These are phyloP conservation scores for Lasioglossum malachurum DNA, from an alignment of 2,888 invertebrate species.

Conservation along the genomic window DNA sequence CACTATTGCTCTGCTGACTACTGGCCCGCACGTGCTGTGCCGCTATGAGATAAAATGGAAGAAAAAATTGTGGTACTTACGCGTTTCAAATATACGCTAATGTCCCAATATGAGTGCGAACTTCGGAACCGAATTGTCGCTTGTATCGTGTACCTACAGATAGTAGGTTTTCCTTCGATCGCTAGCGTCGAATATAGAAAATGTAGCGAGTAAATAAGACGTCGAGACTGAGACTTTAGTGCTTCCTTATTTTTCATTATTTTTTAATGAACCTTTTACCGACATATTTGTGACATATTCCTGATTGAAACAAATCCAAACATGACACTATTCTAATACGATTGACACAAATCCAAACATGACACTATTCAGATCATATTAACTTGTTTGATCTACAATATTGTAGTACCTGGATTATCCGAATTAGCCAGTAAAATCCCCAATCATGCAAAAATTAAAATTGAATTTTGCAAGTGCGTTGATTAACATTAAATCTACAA, in stretches of 20 bases:
- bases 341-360: too few relatives aligned
- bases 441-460: background rate
- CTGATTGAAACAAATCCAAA: too few relatives aligned
- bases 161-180: background rate
- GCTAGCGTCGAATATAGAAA: background rate
- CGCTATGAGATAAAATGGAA: background rate
- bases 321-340: too few relatives aligned
- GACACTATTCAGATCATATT: too few relatives aligned
- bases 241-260: too few relatives aligned
- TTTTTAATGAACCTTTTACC: too few relatives aligned
- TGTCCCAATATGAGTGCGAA: background rate
- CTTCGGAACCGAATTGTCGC: background rate
- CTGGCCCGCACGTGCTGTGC: slow-evolving; percentile 11
- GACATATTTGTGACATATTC: too few relatives aligned
- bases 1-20: slow-evolving; percentile 18
- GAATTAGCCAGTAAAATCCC: background rate
- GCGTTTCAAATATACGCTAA: background rate
- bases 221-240: too few relatives aligned
- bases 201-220: too few relatives aligned
- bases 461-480: background rate
- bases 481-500: background rate
- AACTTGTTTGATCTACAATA: too few relatives aligned
- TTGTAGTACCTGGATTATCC: too few relatives aligned
- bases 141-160: background rate
- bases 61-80: background rate